Evolutionary conservation across 2,888 invertebrate genomes (phyloP), one percentile per base, ranked within the genome.

Genomic region (Dynastes grantii): DNA sequence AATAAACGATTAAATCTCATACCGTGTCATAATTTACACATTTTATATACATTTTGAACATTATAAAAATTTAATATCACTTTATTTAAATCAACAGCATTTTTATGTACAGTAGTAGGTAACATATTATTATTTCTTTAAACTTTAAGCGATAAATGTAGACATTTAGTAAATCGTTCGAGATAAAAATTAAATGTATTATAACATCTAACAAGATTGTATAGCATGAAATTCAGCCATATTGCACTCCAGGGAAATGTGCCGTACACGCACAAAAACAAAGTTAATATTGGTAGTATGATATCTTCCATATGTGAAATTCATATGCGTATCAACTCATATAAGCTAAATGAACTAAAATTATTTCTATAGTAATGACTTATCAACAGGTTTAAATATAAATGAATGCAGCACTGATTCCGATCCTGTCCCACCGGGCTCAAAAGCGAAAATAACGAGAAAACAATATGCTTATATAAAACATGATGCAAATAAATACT

Each of bases 271-370:
- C 79, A 79, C 77, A 71, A 70, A 76, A 77, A 70, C 61, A 63
- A 70, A 61, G 32, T 70, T 73, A 78, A 78, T 78, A 63, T 51
- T 63, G 49, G 71, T 65, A 79, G 80, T 71, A 49, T 80, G 81
- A 81, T 80, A 79, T 80, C 77, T 63, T 76, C 77, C 82, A 80
- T 82, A 82, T 82, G 82, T 76, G 67, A 73, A 65, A 65, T 58
- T 76, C 82, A 82, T 82, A 82, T 79, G 82, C 68, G 81, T 78
- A 77, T 80, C 81, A 80, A 81, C 81, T 68, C 67, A 67, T 67
- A 68, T 11, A 77, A 77, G 67, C 77, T 68, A 70, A 67, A 77
- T 32, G 58, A 77, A 77, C 77, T 77, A 77, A 77, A 77, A 70
- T 70, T 77, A 77, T 61, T 45, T 61, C 76, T 76, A 76, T 65